Evolutionary conservation across 2,888 invertebrate species (phyloP), one percentile per base, ranked within the genome.

Genomic region (Hecatera dysodea): DNA sequence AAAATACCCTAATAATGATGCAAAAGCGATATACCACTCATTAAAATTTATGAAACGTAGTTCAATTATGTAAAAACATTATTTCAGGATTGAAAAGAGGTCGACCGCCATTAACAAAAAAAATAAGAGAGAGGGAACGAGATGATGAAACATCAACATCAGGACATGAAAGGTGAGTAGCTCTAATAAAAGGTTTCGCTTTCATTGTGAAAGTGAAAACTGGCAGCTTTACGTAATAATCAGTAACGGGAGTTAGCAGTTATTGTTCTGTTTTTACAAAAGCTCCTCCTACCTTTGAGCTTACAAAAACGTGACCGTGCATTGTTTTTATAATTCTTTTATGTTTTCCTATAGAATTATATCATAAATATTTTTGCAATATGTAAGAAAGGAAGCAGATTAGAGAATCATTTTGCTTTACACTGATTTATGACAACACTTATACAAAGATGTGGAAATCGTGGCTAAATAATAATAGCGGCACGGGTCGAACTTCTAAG

Each of bases 31-130:
- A 36, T 11, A 36, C 36, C 36, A 36, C 11, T 36, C 36, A 36
- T 36, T 1, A 36, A 36, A 36, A 8, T 36, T 36, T 9, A 36
- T 36, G 11, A 11, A 36, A 36, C 11, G 36, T 36, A 36, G 36
- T 36, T 36, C 2, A 42, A 42, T 4, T 42, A 42, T 12, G 19
- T 9, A n/a, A 46, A 46, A n/a, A 46, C 9, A 9, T 3, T n/a
- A n/a, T 53, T 56, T 50, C 90, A 96, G 96, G 90, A 78, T 88
- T 93, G 91, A 95, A 94, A 92, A 89, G 96, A 86, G 96, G 95
- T 7, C 87, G 96, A 52, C 96, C 95, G 6, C 95, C 95, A 7
- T 85, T 95, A 39, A 92, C 95, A 1, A 89, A 95, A 39, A 94
- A 92, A 70, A 88, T 92, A 56, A 89, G 88, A 53, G 95, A 95